Percentiles rank a stretch among this genome's conserved stretches.
phyloP scores from a whole-genome alignment of 2,797 vertebrate species.

The Dryobates pubescens region DNA sequence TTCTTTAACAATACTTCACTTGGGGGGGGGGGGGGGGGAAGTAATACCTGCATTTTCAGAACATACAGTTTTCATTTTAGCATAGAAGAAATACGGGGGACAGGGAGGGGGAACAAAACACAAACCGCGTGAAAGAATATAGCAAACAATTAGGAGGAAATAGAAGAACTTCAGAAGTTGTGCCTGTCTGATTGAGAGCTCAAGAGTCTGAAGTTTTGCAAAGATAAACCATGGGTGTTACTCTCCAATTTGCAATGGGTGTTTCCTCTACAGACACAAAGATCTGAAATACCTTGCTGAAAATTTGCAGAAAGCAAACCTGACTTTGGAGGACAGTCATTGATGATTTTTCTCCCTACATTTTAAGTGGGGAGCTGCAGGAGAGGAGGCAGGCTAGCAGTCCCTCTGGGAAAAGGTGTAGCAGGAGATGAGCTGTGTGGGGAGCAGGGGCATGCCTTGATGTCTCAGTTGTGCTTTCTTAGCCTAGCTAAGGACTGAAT shows the following conservation, averaged over 20 bases:
- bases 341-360: no score
- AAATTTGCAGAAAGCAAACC: not conserved
- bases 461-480: not conserved
- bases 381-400: not conserved
- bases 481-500: not conserved
- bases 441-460: not conserved
- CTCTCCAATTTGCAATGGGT: not conserved
- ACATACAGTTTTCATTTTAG: not conserved
- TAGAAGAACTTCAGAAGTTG: not conserved
- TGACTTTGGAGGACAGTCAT: fast-evolving
- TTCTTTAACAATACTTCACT: not conserved
- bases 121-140: not conserved
- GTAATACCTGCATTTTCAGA: not conserved
- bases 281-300: not conserved
- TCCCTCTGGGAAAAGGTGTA: fast-evolving
- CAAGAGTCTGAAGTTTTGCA: not conserved
- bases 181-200: not conserved
- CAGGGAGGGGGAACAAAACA: not conserved
- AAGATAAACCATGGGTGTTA: not conserved
- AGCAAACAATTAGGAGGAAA: not conserved
- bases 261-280: not conserved
- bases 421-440: no score
- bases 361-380: not conserved
- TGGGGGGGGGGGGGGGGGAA: not conserved
- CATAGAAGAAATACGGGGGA: no score